Evolutionary conservation across 2,797 vertebrate species (phyloP).

Genomic region (Eulemur coronatus): DNA sequence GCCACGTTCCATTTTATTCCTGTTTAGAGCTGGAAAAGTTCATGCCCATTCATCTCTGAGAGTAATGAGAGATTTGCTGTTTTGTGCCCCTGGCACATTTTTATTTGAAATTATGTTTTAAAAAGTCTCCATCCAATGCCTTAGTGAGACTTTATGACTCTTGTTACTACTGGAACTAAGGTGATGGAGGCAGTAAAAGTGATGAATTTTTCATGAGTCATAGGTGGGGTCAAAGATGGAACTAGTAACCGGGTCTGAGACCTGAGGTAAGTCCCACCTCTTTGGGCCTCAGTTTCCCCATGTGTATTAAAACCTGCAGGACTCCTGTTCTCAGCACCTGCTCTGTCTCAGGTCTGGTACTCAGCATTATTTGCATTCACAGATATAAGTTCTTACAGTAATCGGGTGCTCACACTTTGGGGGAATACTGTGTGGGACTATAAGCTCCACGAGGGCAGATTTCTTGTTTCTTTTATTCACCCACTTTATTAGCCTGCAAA

Average conservation of each 20-base stretch:
- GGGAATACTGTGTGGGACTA: fast-evolving
- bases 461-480: not conserved
- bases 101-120: not conserved
- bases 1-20: not conserved
- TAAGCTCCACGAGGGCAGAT: not conserved
- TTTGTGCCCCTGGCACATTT: not conserved
- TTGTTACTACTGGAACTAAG: not conserved
- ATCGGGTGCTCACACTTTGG: not conserved
- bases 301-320: no score
- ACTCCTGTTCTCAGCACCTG: not conserved
- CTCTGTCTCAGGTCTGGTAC: not conserved
- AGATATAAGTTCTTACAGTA: not conserved
- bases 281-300: not conserved
- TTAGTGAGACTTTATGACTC: not conserved
- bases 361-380: not conserved
- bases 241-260: not conserved
- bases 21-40: not conserved
- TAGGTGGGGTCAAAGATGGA: not conserved
- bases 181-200: not conserved
- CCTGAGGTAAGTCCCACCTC: not conserved
- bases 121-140: not conserved
- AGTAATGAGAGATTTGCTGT: not conserved
- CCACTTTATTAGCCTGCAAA: not conserved
- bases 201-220: no score
- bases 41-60: not conserved